Conservation (phyloP, 2,888 invertebrate genomes). For the Eupithecia insigniata region DNA sequence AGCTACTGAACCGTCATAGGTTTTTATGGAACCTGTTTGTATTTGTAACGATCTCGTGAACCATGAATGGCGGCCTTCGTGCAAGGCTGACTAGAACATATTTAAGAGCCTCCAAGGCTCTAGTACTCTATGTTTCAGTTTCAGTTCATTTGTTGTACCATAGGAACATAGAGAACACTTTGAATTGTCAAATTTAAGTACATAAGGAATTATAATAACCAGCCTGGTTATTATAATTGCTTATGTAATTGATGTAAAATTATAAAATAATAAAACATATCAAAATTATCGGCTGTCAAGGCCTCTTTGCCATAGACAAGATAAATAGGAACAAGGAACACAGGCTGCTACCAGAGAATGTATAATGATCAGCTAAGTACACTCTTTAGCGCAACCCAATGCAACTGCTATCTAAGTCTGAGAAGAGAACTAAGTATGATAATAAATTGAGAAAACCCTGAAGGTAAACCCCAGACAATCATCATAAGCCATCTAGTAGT, state of each 20-base stretch:
- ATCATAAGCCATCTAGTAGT: neutral
- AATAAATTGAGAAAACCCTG: neutral
- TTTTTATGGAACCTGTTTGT: slow-evolving; percentile 16
- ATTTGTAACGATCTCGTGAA: slow-evolving; percentile 13
- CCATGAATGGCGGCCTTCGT: slow-evolving; percentile 25
- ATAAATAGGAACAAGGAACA: neutral
- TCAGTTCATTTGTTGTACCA: too few relatives aligned
- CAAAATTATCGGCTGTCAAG: too few relatives aligned
- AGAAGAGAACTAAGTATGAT: neutral
- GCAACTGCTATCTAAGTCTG: neutral
- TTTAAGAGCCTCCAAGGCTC: neutral
- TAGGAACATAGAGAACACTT: too few relatives aligned
- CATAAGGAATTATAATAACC: too few relatives aligned
- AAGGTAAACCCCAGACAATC: neutral
- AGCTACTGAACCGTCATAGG: slow-evolving; percentile 10
- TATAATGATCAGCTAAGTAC: too few relatives aligned
- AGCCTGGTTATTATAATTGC: too few relatives aligned
- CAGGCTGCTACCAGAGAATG: too few relatives aligned
- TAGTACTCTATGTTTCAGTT: neutral
- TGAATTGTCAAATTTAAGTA: too few relatives aligned
- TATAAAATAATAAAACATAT: too few relatives aligned
- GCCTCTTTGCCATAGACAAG: too few relatives aligned
- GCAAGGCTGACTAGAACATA: slow-evolving; percentile 24
- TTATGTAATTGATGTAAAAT: too few relatives aligned
- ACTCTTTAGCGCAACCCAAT: too few relatives aligned